Conservation (phyloP, 2,797 vertebrate species). For the Spea hammondii region DNA sequence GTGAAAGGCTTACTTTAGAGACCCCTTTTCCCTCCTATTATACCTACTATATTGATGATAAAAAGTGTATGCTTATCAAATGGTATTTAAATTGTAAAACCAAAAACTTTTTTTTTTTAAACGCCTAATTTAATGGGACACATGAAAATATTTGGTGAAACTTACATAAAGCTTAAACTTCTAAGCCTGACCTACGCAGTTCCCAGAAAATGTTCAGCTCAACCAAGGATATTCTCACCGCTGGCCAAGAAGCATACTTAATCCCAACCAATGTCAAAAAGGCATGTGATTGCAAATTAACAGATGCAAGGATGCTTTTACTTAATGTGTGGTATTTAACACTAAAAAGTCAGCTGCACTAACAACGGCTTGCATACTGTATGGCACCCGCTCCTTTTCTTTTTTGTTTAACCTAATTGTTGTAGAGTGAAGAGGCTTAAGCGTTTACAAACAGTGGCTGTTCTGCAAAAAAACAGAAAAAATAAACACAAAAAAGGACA, state of each 20-base stretch:
- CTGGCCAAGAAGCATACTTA: slow-evolving; percentile 21
- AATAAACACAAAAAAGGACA: no score
- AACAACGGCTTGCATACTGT: not conserved
- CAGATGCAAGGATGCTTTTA: slow-evolving; percentile 25
- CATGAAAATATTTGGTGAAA: not conserved
- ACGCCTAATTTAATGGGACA: not conserved
- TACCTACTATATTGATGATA: no score
- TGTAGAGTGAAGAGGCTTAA: no score
- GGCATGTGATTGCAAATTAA: slow-evolving; percentile 33
- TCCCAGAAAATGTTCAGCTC: slow-evolving; percentile 8
- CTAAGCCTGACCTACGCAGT: not conserved
- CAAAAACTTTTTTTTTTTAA: no score
- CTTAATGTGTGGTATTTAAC: slow-evolving; percentile 39
- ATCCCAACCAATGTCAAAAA: slow-evolving; percentile 22
- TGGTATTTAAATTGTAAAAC: no score
- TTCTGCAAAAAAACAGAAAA: no score
- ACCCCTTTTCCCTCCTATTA: no score
- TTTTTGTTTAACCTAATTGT: no score
- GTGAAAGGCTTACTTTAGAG: no score
- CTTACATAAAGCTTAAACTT: not conserved
- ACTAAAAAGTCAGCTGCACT: slow-evolving; percentile 24
- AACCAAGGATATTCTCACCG: not conserved
- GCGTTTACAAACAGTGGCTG: no score
- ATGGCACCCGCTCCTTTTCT: no score
- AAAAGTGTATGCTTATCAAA: no score